Percentiles rank a stretch among this genome's conserved stretches.
phyloP scores from a whole-genome alignment of 1,140 invertebrate genomes.

The Drosophila azteca region DNA sequence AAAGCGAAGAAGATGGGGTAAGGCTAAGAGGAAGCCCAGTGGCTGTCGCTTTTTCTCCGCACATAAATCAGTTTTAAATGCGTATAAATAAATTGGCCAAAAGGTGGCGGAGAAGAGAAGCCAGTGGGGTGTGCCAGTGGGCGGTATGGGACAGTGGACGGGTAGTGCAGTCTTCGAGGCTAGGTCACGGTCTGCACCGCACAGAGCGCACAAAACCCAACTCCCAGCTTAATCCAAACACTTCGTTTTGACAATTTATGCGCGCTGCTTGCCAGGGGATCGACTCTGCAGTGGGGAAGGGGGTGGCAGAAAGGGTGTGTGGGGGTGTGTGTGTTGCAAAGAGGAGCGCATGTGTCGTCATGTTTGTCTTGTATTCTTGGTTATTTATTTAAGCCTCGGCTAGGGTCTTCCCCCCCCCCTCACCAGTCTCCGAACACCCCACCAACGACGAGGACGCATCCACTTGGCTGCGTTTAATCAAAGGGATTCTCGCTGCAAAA shows the following conservation, averaged over 20 bases:
- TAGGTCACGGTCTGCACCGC: constrained; percentile 42
- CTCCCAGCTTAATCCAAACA: constrained; percentile 64
- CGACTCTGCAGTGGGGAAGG: neutral
- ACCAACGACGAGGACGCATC: constrained; percentile 20
- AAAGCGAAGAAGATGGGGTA: constrained; percentile 7
- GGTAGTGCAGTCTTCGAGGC: constrained; percentile 24
- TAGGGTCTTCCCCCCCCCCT: neutral
- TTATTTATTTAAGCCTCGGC: constrained; percentile 62
- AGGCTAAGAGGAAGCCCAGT: constrained; percentile 1
- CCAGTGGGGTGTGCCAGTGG: neutral
- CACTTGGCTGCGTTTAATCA: constrained; percentile 68
- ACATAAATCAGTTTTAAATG: constrained; percentile 81
- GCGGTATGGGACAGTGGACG: neutral
- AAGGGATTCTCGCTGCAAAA: constrained; percentile 70
- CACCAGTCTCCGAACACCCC: neutral
- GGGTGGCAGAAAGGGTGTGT: neutral
- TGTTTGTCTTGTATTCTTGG: constrained; percentile 66
- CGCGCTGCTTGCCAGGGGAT: constrained; percentile 30
- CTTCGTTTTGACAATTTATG: constrained; percentile 77
- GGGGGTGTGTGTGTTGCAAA: neutral
- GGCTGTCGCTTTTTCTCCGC: constrained; percentile 48
- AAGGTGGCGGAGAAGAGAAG: constrained; percentile 21
- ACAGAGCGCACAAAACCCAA: constrained; percentile 26
- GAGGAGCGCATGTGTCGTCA: constrained; percentile 50
- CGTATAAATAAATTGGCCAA: constrained; percentile 76